phyloP scores from a whole-genome alignment of 2,113 vertebrate genomes.

The Aix galericulata region DNA sequence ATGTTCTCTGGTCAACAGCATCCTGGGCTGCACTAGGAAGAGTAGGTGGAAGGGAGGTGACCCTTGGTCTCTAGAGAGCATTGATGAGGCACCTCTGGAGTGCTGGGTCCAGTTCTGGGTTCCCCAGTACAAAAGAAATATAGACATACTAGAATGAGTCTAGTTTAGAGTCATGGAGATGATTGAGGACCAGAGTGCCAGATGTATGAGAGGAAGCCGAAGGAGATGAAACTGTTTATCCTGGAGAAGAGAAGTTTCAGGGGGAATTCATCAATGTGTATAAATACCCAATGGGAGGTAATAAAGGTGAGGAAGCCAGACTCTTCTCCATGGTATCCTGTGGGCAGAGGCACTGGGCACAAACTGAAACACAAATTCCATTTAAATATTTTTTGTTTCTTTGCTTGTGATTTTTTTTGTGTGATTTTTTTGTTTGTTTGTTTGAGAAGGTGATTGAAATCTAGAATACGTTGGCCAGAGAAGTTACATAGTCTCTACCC shows the following conservation, averaged over 20 bases:
- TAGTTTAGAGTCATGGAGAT: background rate
- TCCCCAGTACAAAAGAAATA: background rate
- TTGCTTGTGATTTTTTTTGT: background rate
- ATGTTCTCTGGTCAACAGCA: background rate
- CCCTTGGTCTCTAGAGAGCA: background rate
- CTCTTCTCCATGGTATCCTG: no score
- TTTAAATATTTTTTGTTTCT: background rate
- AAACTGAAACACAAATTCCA: background rate
- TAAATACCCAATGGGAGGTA: background rate
- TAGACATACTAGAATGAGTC: rapidly evolving
- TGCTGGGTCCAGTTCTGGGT: background rate
- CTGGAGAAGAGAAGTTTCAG: background rate
- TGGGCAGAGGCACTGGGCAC: background rate
- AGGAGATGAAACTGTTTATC: background rate
- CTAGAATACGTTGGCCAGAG: background rate
- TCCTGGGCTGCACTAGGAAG: background rate
- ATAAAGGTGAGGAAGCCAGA: background rate
- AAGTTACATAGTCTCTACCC: rapidly evolving
- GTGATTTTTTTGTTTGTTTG: background rate
- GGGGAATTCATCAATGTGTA: background rate
- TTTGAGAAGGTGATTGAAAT: background rate
- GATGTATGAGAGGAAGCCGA: background rate
- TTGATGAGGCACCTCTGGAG: background rate
- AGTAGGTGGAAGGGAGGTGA: background rate
- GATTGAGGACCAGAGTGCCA: background rate